Evolutionary conservation across 30 jellyfish, hydroid and myxozoan species (phyloP).

Genomic region (Cassiopea andromeda): DNA sequence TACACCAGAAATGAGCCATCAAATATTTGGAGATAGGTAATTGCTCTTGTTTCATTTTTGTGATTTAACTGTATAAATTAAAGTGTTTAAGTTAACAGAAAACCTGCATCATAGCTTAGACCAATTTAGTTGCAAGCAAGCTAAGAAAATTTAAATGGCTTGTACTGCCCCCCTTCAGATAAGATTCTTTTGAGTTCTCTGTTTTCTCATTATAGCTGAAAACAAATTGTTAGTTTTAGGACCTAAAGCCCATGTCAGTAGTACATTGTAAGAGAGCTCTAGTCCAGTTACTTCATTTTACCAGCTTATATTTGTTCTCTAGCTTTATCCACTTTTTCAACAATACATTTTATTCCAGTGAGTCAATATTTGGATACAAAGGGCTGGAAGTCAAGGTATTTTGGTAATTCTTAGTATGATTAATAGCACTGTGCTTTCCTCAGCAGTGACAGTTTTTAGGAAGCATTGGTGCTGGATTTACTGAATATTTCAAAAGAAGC

Average conservation of each 20-base stretch:
- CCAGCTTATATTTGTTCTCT: no score
- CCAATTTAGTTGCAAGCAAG: not conserved
- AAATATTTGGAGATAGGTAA: constrained; percentile 96
- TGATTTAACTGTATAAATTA: not conserved
- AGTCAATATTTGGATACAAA: constrained; percentile 93
- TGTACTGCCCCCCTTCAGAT: no score
- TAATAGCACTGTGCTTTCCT: no score
- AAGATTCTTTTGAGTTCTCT: not conserved
- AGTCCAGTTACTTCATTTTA: no score
- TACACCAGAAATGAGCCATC: constrained; percentile 98
- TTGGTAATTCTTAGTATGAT: no score
- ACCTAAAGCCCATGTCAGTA: no score
- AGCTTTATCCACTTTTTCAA: no score
- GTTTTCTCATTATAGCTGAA: not conserved
- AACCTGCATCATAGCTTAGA: not conserved
- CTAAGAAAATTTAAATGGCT: not conserved
- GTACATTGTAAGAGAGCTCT: no score
- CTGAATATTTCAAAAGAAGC: not conserved
- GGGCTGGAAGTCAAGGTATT: constrained; percentile 82
- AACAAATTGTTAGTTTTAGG: no score
- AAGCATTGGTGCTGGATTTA: not conserved
- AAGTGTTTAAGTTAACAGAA: not conserved
- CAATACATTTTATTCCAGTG: constrained; percentile 64
- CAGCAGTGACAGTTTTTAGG: not conserved
- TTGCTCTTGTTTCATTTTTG: not conserved